phyloP scores from a whole-genome alignment of 2,113 vertebrate species.

The Globicephala melas region DNA sequence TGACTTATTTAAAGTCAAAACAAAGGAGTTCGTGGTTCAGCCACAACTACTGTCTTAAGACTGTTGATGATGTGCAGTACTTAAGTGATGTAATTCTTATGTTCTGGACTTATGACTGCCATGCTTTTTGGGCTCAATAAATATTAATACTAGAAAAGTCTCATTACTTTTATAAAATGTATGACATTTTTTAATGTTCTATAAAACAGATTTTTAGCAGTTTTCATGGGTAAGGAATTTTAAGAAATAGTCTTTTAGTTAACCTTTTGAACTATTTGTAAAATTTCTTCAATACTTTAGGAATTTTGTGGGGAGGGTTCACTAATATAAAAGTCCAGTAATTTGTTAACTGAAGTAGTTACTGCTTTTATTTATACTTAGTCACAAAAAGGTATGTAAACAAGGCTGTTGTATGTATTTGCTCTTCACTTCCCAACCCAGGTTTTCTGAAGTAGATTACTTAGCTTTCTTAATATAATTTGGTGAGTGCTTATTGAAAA shows the following conservation, averaged over 20 bases:
- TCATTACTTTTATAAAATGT: slow-evolving; percentile 55
- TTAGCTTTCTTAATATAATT: slow-evolving; percentile 48
- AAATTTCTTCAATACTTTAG: slow-evolving; percentile 40
- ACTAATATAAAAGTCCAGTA: slow-evolving; percentile 18
- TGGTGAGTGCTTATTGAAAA: slow-evolving; percentile 38
- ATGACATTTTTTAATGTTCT: slow-evolving; percentile 62
- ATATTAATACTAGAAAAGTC: slow-evolving; percentile 42
- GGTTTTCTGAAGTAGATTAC: slow-evolving; percentile 41
- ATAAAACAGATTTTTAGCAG: neutral
- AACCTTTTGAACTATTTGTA: slow-evolving; percentile 34
- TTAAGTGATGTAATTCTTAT: slow-evolving; percentile 1
- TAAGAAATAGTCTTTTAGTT: slow-evolving; percentile 35
- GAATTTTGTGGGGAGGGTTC: slow-evolving; percentile 36
- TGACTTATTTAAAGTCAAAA: slow-evolving; percentile 39
- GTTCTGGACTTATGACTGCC: slow-evolving; percentile 23
- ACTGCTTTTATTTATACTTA: slow-evolving; percentile 44
- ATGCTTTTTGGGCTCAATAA: slow-evolving; percentile 25
- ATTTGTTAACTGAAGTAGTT: slow-evolving; percentile 40
- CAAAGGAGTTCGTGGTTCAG: slow-evolving; percentile 23
- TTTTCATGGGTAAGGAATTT: slow-evolving; percentile 36
- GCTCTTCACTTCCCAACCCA: slow-evolving; percentile 49
- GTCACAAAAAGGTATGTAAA: slow-evolving; percentile 54
- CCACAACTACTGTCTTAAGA: neutral
- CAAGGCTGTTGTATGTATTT: slow-evolving; percentile 50
- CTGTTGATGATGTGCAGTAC: slow-evolving; percentile 3